phyloP scores from a whole-genome alignment of 2,113 vertebrate genomes.

The Tretioscincus oriximinensis region DNA sequence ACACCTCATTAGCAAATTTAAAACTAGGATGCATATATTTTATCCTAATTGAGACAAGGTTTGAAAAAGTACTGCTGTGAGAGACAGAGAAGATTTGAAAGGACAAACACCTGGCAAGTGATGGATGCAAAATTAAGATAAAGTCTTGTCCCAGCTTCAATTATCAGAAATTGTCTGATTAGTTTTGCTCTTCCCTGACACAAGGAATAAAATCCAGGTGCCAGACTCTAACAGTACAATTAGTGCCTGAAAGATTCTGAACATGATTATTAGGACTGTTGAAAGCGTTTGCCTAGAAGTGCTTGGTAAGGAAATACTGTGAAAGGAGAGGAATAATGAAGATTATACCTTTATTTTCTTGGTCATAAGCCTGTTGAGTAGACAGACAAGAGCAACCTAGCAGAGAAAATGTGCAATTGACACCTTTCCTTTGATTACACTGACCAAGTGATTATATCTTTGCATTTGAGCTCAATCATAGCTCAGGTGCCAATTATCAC shows the following conservation, averaged over 20 bases:
- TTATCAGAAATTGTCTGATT: constrained; percentile 36
- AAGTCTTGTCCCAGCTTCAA: constrained; percentile 12
- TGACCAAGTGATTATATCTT: no score
- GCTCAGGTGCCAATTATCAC: no score
- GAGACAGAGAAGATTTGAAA: constrained; percentile 11
- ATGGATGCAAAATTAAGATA: constrained; percentile 29
- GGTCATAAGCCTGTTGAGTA: not conserved
- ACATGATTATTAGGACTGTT: constrained; percentile 15
- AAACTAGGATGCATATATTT: constrained; percentile 4
- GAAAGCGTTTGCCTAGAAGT: not conserved
- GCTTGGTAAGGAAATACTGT: not conserved
- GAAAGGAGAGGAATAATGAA: no score
- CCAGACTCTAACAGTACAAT: constrained; percentile 17
- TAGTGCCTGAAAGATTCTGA: constrained; percentile 4
- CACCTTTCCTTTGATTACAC: no score
- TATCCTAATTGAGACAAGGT: constrained; percentile 8
- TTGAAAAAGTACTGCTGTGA: constrained; percentile 11
- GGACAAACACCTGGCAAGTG: constrained; percentile 16
- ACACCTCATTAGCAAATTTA: constrained; percentile 14
- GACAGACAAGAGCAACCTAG: not conserved
- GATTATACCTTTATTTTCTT: not conserved
- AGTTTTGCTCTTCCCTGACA: constrained; percentile 24
- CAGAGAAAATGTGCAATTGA: no score
- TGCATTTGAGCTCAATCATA: no score
- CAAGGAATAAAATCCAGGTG: constrained; percentile 14